These are phyloP conservation scores for Tachysurus vachellii DNA, from an alignment of 2,113 vertebrate species.

Conservation along the genomic window DNA sequence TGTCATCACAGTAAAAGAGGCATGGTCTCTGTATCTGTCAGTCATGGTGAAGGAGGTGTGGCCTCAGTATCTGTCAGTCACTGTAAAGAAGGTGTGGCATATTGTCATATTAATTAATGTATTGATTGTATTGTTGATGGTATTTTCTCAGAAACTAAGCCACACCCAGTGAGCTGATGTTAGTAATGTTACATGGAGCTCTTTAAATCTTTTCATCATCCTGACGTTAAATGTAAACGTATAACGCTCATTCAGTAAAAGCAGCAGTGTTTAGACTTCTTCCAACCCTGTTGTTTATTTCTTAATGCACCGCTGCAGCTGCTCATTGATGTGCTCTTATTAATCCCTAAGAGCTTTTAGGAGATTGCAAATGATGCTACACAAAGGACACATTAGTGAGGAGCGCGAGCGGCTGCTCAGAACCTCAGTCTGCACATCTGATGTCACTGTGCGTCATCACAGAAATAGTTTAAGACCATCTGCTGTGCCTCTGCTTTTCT, in stretches of 20 bases:
- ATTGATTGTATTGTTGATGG: background rate
- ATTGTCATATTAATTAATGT: no score
- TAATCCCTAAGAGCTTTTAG: background rate
- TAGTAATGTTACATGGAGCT: no score
- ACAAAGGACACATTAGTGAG: background rate
- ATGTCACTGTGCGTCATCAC: conserved; percentile 11
- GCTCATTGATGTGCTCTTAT: background rate
- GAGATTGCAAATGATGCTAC: background rate
- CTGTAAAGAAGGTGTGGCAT: background rate
- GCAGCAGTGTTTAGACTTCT: background rate
- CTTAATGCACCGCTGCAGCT: background rate
- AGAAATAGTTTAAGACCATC: conserved; percentile 23
- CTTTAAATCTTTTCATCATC: background rate
- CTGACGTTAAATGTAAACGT: background rate
- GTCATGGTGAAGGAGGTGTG: background rate
- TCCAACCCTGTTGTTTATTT: background rate
- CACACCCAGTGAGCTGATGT: background rate
- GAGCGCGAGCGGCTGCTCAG: background rate
- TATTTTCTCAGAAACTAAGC: background rate
- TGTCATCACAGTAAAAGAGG: background rate
- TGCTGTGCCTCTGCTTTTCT: background rate
- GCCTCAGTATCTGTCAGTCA: background rate
- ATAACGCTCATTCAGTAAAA: background rate
- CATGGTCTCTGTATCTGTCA: background rate
- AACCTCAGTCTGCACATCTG: conserved; percentile 10